Evolutionary conservation across 1,140 invertebrate genomes (phyloP), one percentile per base, ranked within the genome.

Genomic region (Thalassaphorura encarpata): DNA sequence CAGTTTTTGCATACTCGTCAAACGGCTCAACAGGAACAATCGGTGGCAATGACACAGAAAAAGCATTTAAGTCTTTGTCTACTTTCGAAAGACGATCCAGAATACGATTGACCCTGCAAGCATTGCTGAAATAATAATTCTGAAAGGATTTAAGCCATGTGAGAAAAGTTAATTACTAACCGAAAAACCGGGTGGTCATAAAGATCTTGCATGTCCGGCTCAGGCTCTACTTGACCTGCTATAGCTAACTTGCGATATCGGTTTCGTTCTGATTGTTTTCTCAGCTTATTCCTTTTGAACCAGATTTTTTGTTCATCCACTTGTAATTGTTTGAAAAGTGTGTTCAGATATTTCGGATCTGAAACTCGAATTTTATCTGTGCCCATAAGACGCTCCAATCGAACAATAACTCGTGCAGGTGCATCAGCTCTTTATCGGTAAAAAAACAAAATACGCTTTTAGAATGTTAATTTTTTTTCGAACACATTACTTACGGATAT

Each of bases 401-500:
- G 33, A n/a, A 36, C n/a, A 11, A 36, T 36, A 11, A 36, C 33
- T 36, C 33, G 8, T n/a, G 33, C 33, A n/a, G 33, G 33, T 36
- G 33, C 33, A 8, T 11, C 33, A 11, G 33, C 33, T n/a, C 33
- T 36, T 8, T 8, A 36, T 11, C n/a, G 33, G n/a, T 11, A 11
- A 36, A 36, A 36, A 36, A 36, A 36, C n/a, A n/a, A 2, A n/a
- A 46, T 16, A 8, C 19, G 24, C 21, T 45, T 18, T 26, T 19
- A 3, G 23, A 5, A 1, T 23, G 15, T 18, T 24, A 53, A 53
- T 3, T n/a, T 16, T 24, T 29, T 45, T 8, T 45, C 33, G 5
- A 27, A 1, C 2, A 19, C 28, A 2, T 5, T 28, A 2, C 58
- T 54, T 55, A 61, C 60, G 51, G 40, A 53, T 58, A 62, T 40